Conservation (phyloP, 2,888 invertebrate genomes). For the Brassicogethes aeneus region DNA sequence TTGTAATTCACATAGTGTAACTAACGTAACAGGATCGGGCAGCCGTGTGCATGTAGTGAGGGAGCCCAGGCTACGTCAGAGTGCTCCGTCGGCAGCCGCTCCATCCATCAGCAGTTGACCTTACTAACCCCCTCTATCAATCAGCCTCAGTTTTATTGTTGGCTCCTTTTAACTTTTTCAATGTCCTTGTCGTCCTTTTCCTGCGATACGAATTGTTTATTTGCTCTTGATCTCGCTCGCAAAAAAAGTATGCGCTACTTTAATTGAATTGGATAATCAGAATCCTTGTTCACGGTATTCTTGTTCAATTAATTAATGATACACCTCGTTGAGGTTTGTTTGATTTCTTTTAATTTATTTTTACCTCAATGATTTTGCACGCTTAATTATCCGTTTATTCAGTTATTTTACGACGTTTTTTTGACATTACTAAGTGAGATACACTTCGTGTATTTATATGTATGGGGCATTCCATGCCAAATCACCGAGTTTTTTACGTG, state of each 20-base stretch:
- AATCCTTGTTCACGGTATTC: neutral
- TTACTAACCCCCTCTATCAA: conserved; percentile 33
- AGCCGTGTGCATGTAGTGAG: neutral
- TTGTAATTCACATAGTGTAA: conserved; percentile 14
- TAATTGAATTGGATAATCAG: neutral
- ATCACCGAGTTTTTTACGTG: too few relatives aligned
- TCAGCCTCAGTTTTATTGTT: conserved; percentile 33
- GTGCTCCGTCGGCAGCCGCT: conserved; percentile 27
- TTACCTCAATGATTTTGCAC: too few relatives aligned
- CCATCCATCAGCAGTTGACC: conserved; percentile 36
- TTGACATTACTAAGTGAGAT: too few relatives aligned
- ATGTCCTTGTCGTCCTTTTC: neutral
- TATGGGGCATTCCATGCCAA: too few relatives aligned
- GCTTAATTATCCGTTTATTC: too few relatives aligned
- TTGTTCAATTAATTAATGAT: neutral
- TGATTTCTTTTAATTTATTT: too few relatives aligned
- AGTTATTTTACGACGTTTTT: too few relatives aligned
- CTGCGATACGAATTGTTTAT: neutral
- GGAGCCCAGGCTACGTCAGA: conserved; percentile 19
- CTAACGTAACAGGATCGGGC: neutral
- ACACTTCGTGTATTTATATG: too few relatives aligned
- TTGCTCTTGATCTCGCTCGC: neutral
- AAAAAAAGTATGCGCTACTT: neutral
- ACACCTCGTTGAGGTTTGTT: neutral
- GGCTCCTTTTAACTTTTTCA: conserved; percentile 18